A percentile compares a stretch with the other conserved stretches of the same genome.
Evolutionary conservation across 2,113 vertebrate species (phyloP).

Genomic region (Neodon shergylaensis): DNA sequence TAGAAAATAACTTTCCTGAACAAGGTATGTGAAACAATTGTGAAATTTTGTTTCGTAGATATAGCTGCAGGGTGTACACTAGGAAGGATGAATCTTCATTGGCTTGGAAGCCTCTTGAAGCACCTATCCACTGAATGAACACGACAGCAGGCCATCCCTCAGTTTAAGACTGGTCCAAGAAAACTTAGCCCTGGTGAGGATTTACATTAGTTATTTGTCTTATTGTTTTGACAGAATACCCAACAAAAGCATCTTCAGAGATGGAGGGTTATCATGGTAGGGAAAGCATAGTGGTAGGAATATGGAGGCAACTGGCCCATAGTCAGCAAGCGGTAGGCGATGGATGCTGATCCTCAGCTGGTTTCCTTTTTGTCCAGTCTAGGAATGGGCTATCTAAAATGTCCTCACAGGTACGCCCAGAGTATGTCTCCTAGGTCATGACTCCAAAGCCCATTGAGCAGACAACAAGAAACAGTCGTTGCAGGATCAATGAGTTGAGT

Average conservation of each 20-base stretch:
- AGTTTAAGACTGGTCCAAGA: not conserved
- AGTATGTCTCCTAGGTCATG: not conserved
- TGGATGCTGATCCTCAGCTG: not conserved
- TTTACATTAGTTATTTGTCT: not conserved
- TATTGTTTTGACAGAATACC: not conserved
- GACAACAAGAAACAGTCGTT: not conserved
- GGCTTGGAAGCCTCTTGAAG: not conserved
- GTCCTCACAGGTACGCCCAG: not conserved
- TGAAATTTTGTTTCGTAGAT: not conserved
- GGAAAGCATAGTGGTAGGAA: no score
- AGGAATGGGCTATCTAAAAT: not conserved
- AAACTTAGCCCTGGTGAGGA: not conserved
- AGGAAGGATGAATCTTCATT: not conserved
- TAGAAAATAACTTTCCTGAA: constrained; percentile 6
- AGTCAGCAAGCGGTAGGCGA: not conserved
- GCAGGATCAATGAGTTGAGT: not conserved
- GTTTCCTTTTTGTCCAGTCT: not conserved
- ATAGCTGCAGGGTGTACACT: not conserved
- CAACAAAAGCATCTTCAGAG: not conserved
- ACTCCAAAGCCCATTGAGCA: not conserved
- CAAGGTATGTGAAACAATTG: not conserved
- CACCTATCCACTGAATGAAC: not conserved
- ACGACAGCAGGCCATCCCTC: not conserved
- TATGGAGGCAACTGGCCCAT: no score
- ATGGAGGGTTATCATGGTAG: not conserved